Conservation (phyloP, 2,888 invertebrate genomes). For the Agrilus biguttatus region DNA sequence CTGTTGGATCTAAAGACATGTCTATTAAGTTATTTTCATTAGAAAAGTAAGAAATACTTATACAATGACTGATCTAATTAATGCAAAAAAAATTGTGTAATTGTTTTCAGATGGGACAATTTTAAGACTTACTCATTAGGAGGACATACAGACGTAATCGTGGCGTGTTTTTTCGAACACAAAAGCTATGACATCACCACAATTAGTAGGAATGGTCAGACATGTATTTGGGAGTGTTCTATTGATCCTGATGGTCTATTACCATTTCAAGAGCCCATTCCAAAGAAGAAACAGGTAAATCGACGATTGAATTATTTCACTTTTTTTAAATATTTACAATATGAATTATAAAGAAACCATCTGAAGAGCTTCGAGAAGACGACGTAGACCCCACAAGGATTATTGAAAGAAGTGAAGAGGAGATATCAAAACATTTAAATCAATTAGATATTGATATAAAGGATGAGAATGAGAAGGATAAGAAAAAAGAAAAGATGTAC, state of each 20-base stretch:
- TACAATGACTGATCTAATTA: too few relatives aligned
- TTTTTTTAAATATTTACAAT: conserved; percentile 8
- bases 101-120: conserved; percentile 39
- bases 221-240: conserved; percentile 77
- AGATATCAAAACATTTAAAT: conserved; percentile 25
- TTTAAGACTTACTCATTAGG: conserved; percentile 63
- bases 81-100: background rate
- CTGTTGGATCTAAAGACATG: conserved; percentile 85
- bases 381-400: conserved; percentile 46
- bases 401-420: conserved; percentile 38
- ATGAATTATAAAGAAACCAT: conserved; percentile 13
- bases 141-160: conserved; percentile 73
- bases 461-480: conserved; percentile 29
- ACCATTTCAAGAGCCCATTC: conserved; percentile 32
- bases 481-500: conserved; percentile 34
- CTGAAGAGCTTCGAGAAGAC: conserved; percentile 50
- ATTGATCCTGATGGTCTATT: conserved; percentile 55
- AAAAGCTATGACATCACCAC: conserved; percentile 74
- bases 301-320: conserved; percentile 16
- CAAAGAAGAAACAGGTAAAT: conserved; percentile 29
- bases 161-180: conserved; percentile 78
- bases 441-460: conserved; percentile 27
- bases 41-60: conserved; percentile 35
- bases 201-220: conserved; percentile 68
- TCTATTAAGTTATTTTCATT: conserved; percentile 72